Evolutionary conservation across 2,113 vertebrate species (phyloP).

Genomic region (Oceanodroma tethys): DNA sequence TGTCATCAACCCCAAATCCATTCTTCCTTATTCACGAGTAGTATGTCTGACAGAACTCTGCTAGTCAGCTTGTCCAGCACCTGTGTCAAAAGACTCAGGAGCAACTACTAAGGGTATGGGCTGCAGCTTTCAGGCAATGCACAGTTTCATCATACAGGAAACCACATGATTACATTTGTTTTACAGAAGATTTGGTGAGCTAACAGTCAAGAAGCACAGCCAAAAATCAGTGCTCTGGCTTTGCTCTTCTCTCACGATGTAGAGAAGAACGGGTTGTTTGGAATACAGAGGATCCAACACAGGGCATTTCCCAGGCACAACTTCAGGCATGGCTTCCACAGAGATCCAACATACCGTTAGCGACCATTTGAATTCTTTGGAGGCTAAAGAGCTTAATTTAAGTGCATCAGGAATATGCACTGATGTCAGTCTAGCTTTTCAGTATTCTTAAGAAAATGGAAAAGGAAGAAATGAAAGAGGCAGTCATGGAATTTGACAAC

Average conservation of each 20-base stretch:
- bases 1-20: background rate
- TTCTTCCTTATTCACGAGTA: background rate
- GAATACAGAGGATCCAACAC: background rate
- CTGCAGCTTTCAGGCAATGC: background rate
- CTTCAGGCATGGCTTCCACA: background rate
- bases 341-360: background rate
- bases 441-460: background rate
- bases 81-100: background rate
- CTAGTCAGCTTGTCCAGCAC: background rate
- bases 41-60: background rate
- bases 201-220: background rate
- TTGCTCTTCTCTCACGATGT: background rate
- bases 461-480: slow-evolving; percentile 32
- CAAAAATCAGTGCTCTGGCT: background rate
- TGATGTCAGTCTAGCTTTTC: background rate
- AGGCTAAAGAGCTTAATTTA: background rate
- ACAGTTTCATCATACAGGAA: background rate
- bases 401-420: background rate
- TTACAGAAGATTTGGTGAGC: background rate
- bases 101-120: background rate
- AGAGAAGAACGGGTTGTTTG: background rate
- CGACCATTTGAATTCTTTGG: background rate
- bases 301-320: background rate
- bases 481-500: slow-evolving; percentile 44
- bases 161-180: background rate